Evolutionary conservation across 2,797 vertebrate species (phyloP), one percentile per base, ranked within the genome.

Genomic region (Phataginus tricuspis): DNA sequence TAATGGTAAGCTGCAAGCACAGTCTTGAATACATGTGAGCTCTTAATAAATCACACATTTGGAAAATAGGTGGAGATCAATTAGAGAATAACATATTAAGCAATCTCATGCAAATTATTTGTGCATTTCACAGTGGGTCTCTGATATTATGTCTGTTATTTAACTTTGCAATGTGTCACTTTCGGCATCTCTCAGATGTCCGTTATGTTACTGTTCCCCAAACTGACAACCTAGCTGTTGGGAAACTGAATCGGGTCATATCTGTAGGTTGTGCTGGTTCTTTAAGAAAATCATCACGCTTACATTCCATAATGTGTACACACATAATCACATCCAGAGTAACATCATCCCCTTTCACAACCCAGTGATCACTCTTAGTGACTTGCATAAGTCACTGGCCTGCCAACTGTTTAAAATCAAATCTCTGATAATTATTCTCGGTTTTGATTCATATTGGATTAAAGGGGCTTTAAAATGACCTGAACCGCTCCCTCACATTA

Each of bases 371-470:
- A 0, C 0, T 13, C 77, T 96, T 86, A 64, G 29, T 93, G 88
- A 86, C 95, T 95, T 64, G 45, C 91, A 66, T 85, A 96, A 94
- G 90, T 96, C 49, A 90, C 86, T 90, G 75, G 53, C 97, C 83
- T 95, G 71, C 72, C 66, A 97, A 49, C 59, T 96, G 87, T 97
- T 95, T 69, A 93, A 96, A 97, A 96, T 84, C 87, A 97, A 91
- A 25, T 13, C 79, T 97, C 83, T 97, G 86, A 68, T 97, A 90
- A 94, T 86, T 86, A 34, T 39, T 97, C 86, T 79, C 86, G 72
- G 37, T 87, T 92, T 90, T 80, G 71, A 92, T 69, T 91, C n/a
- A 23, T 59, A 78, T 49, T 89, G 61, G 15, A 53, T 88, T 82
- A 37, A 93, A 84, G 21, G 39, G 34, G 51, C 7, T 84, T 75